Base-by-base conservation (phyloP, 2,888 invertebrate species). In the Caenorhabditis angaria region DNA sequence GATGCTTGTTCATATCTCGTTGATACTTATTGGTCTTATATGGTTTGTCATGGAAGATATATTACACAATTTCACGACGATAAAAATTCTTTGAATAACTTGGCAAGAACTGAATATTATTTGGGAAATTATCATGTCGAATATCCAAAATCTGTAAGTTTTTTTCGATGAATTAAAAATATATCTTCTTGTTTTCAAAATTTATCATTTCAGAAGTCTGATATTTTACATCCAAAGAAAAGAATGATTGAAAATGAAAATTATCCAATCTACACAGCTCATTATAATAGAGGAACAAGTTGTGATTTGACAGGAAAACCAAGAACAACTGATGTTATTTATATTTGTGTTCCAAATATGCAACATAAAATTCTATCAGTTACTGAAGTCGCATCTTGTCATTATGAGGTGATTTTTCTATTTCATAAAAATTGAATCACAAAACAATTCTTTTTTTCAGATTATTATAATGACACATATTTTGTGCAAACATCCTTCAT, bases 21-120 rank as follows among this genome's bases (percentile, higher is more conserved):
- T n/a, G 92, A 93, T 61, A 51, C 78, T 22, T 85, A 83, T 61
- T 85, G 85, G 85, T 57, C 69, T 10, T 85, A 85, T 65, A 81
- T 86, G 59, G 66, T 72, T 14, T 85, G 85, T 53, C 85, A 83
- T 56, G 85, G 85, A 1, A 67, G 79, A 81, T 93, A 93, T 88
- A 91, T 97, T 2, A 91, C 94, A 28, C 97, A 99, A 88, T 99
- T 94, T 88, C 97, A 99, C 88, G 97, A 97, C 88, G 94, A 95
- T 83, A 91, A 95, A 56, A 93, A n/a, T 92, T 94, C 89, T 91
- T 60, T 28, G 20, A 69, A 55, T 18, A 25, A 53, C n/a, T 12
- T 65, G 2, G 28, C 28, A 1, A 50, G 82, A 12, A 78, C 77
- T 10, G 86, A 88, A 51, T 88, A 76, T 59, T 85, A 80, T 61